These are phyloP conservation scores for Ochropacha duplaris DNA, from an alignment of 2,888 invertebrate genomes.

Conservation along the genomic window DNA sequence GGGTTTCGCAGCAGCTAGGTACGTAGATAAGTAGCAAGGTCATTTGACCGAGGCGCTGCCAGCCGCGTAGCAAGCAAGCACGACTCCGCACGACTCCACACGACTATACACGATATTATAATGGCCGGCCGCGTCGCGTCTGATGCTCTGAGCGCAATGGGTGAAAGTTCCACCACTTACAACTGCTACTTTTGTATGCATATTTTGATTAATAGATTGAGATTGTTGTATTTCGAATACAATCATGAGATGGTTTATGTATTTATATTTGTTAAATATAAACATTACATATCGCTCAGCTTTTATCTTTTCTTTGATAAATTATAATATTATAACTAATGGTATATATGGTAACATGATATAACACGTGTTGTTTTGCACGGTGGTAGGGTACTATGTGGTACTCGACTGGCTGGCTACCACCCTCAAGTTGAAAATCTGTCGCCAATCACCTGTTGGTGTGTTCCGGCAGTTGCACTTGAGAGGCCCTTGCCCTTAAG, in stretches of 20 bases:
- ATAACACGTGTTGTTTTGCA: too few relatives aligned
- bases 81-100: too few relatives aligned
- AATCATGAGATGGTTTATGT: background rate
- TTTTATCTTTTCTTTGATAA: background rate
- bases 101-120: slow-evolving; percentile 27
- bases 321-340: too few relatives aligned
- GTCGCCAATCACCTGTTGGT: too few relatives aligned
- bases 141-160: slow-evolving; percentile 20
- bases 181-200: background rate
- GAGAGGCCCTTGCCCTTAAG: too few relatives aligned
- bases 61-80: slow-evolving; percentile 18
- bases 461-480: too few relatives aligned
- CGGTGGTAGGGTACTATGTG: too few relatives aligned
- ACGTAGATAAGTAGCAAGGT: slow-evolving; percentile 77
- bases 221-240: background rate
- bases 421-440: too few relatives aligned
- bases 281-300: background rate
- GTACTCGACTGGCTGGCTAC: too few relatives aligned
- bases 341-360: too few relatives aligned
- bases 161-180: slow-evolving; percentile 38
- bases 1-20: slow-evolving; percentile 42
- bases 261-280: background rate
- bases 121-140: slow-evolving; percentile 17
- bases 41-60: slow-evolving; percentile 52
- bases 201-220: background rate